Percentiles rank a stretch among this genome's conserved stretches.
phyloP scores from a whole-genome alignment of 2,113 vertebrate species.

The Takifugu bimaculatus region DNA sequence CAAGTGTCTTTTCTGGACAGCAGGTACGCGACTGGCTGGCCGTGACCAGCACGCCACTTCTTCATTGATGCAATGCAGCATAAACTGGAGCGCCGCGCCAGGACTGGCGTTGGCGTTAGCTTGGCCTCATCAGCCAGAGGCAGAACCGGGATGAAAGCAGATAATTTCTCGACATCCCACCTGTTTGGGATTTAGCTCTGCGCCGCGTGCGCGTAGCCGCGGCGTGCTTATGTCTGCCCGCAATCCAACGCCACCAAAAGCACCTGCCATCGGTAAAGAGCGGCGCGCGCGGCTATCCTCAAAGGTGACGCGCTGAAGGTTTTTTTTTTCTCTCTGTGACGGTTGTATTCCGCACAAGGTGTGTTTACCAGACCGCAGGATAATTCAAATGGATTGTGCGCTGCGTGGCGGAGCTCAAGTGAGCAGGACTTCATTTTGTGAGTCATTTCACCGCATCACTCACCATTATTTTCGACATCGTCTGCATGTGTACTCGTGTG shows the following conservation, averaged over 20 bases:
- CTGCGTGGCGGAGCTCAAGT: constrained; percentile 37
- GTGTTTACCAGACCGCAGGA: constrained; percentile 54
- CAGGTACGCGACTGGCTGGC: constrained; percentile 42
- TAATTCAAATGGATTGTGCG: constrained; percentile 66
- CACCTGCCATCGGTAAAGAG: not conserved
- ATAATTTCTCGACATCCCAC: constrained; percentile 19
- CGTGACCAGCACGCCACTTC: constrained; percentile 19
- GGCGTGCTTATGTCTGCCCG: not conserved
- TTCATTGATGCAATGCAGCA: constrained; percentile 18
- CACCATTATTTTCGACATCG: constrained; percentile 58
- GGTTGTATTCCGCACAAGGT: constrained; percentile 39
- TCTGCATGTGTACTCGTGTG: constrained; percentile 28
- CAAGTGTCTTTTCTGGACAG: constrained; percentile 13
- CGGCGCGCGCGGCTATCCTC: not conserved
- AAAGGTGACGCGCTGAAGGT: constrained; percentile 12
- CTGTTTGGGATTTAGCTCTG: constrained; percentile 23
- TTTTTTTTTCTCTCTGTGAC: not conserved
- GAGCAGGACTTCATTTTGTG: constrained; percentile 64
- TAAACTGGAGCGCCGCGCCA: constrained; percentile 8
- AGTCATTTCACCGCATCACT: constrained; percentile 69
- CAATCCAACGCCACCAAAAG: not conserved
- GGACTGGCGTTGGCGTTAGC: constrained; percentile 1
- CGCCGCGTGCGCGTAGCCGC: not conserved
- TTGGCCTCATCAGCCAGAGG: constrained; percentile 10
- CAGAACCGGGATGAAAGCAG: constrained; percentile 26